Percentiles rank a stretch among this genome's conserved stretches.
Conservation (phyloP, 2,888 invertebrate species). For the Caenorhabditis virilis region DNA sequence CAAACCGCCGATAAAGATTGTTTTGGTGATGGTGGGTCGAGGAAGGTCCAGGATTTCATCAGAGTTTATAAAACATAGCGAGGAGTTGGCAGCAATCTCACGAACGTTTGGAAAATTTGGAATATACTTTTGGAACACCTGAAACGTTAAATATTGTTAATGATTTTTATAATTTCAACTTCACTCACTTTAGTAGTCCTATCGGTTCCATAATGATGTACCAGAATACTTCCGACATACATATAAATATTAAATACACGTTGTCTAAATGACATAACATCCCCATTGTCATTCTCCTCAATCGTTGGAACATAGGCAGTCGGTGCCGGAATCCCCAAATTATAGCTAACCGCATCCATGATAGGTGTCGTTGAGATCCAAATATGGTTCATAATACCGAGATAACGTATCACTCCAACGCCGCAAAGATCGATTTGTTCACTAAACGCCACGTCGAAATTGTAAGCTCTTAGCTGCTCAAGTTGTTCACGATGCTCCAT, state of each 20-base stretch:
- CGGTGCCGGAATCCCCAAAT: slow-evolving; percentile 59
- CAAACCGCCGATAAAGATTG: slow-evolving; percentile 44
- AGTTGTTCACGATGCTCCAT: slow-evolving; percentile 49
- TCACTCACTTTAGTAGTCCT: slow-evolving; percentile 38
- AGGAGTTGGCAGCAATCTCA: slow-evolving; percentile 51
- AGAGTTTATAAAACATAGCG: slow-evolving; percentile 47
- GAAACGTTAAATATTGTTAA: no score
- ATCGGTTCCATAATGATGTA: slow-evolving; percentile 52
- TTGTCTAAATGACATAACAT: slow-evolving; percentile 58
- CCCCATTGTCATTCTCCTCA: slow-evolving; percentile 57
- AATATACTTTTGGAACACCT: slow-evolving; percentile 47
- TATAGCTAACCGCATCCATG: slow-evolving; percentile 58
- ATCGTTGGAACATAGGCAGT: slow-evolving; percentile 60
- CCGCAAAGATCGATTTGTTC: slow-evolving; percentile 62
- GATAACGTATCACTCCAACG: slow-evolving; percentile 51
- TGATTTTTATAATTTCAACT: no score
- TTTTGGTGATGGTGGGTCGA: slow-evolving; percentile 46
- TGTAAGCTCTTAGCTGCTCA: slow-evolving; percentile 44
- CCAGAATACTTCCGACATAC: slow-evolving; percentile 48
- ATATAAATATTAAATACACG: slow-evolving; percentile 55
- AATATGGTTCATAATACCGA: slow-evolving; percentile 57
- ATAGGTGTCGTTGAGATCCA: slow-evolving; percentile 64
- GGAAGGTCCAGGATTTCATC: slow-evolving; percentile 51
- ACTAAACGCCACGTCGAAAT: slow-evolving; percentile 61
- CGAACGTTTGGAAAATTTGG: slow-evolving; percentile 57